Conservation (phyloP, 1,140 invertebrate genomes). For the Papilio machaon region DNA sequence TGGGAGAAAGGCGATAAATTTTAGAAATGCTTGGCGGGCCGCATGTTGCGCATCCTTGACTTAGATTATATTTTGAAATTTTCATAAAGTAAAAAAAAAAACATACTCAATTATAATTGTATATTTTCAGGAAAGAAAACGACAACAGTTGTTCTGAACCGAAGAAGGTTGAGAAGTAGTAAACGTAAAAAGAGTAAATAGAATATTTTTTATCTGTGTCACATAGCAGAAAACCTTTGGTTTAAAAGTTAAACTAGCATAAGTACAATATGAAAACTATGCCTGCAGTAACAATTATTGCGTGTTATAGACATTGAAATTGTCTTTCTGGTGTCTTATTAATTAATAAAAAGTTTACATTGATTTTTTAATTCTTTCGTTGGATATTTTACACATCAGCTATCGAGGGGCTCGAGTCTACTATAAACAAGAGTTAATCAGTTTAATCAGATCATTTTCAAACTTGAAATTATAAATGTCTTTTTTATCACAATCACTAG, state of each 20-base stretch:
- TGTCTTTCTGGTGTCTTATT: background rate
- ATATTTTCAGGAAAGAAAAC: constrained; percentile 52
- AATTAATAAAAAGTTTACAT: background rate
- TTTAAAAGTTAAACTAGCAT: background rate
- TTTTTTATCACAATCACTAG: background rate
- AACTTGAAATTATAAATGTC: background rate
- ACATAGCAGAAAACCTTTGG: background rate
- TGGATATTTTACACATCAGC: too few species aligned
- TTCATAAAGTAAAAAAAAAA: too few species aligned
- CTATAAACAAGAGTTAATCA: background rate
- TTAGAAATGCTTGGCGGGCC: too few species aligned
- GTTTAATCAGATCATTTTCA: background rate
- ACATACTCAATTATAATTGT: too few species aligned
- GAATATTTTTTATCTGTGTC: background rate
- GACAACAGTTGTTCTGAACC: constrained; percentile 51
- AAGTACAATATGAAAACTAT: background rate
- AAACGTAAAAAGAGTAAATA: constrained; percentile 55
- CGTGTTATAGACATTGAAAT: background rate
- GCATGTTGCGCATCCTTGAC: too few species aligned
- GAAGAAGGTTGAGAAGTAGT: constrained; percentile 64
- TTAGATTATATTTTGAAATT: too few species aligned
- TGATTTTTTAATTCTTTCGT: background rate
- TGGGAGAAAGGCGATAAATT: too few species aligned
- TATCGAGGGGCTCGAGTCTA: too few species aligned
- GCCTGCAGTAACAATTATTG: background rate